These are phyloP conservation scores for Odocoileus virginianus DNA, from an alignment of 2,113 vertebrate genomes.

Conservation along the genomic window DNA sequence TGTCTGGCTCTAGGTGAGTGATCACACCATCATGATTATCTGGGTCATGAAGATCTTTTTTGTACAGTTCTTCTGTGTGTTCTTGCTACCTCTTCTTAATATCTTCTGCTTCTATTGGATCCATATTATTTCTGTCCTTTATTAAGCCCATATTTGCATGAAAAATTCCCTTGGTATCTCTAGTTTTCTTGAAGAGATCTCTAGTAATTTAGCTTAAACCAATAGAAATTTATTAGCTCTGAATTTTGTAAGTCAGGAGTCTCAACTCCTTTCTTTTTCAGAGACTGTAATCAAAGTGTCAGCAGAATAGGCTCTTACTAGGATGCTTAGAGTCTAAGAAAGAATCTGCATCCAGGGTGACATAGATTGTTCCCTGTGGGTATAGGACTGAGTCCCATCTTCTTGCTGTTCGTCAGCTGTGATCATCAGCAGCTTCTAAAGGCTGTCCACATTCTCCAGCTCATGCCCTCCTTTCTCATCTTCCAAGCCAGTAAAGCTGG, in stretches of 20 bases:
- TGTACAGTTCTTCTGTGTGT: background rate
- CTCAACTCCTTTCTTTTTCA: background rate
- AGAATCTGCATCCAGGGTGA: background rate
- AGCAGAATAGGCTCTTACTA: background rate
- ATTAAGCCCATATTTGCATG: background rate
- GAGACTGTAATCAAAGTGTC: background rate
- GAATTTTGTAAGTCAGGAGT: background rate
- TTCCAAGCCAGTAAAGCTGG: background rate
- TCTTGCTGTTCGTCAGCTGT: background rate
- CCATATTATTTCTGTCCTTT: background rate
- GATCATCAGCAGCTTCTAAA: background rate
- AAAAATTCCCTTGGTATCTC: background rate
- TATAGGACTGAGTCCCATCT: background rate
- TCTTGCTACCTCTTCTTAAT: background rate
- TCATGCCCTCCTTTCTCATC: background rate
- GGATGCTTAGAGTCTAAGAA: background rate
- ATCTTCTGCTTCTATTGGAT: background rate
- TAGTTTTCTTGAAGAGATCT: background rate
- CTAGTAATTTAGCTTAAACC: background rate
- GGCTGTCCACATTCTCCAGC: rapidly evolving
- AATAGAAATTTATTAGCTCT: background rate
- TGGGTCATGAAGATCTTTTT: background rate
- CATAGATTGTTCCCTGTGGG: background rate
- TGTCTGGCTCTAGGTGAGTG: background rate
- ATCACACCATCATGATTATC: background rate